Evolutionary conservation across 2,888 invertebrate genomes (phyloP).

Genomic region (Acleris sparsana): DNA sequence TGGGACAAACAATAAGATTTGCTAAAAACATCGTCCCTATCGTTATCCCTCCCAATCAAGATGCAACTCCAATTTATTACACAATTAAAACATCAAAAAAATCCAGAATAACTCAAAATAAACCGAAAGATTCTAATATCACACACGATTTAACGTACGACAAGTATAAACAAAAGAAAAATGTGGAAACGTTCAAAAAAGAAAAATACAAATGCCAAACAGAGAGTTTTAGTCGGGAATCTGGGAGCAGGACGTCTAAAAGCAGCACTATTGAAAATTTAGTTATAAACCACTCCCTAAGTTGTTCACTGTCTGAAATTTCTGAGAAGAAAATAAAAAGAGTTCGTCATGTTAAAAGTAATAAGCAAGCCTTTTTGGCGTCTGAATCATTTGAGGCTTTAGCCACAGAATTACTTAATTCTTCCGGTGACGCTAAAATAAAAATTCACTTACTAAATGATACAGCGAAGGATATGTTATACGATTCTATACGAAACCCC

Average conservation of each 20-base stretch:
- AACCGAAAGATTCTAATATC: slow-evolving; percentile 39
- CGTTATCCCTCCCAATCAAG: slow-evolving; percentile 60
- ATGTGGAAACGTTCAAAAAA: slow-evolving; percentile 51
- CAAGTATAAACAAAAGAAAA: slow-evolving; percentile 52
- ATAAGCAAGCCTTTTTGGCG: slow-evolving; percentile 50
- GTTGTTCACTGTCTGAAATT: slow-evolving; percentile 64
- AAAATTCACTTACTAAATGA: slow-evolving; percentile 76
- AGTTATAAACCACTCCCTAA: slow-evolving; percentile 64
- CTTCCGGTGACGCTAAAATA: slow-evolving; percentile 56
- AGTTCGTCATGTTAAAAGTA: slow-evolving; percentile 44
- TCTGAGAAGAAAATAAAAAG: slow-evolving; percentile 60
- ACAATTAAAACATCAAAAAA: slow-evolving; percentile 63
- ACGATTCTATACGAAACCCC: slow-evolving; percentile 64
- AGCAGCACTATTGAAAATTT: slow-evolving; percentile 68
- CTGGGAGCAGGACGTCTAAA: slow-evolving; percentile 56
- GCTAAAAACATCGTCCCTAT: slow-evolving; percentile 67
- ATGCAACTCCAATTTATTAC: slow-evolving; percentile 58
- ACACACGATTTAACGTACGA: slow-evolving; percentile 45
- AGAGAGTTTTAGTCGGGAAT: slow-evolving; percentile 56
- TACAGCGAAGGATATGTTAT: slow-evolving; percentile 61
- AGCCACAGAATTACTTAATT: slow-evolving; percentile 58
- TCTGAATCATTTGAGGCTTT: slow-evolving; percentile 71
- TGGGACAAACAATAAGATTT: slow-evolving; percentile 67
- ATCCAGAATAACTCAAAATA: slow-evolving; percentile 50
- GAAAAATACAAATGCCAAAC: slow-evolving; percentile 46